Evolutionary conservation across 1,140 invertebrate species (phyloP), one percentile per base, ranked within the genome.

Genomic region (Cydia strobilella): DNA sequence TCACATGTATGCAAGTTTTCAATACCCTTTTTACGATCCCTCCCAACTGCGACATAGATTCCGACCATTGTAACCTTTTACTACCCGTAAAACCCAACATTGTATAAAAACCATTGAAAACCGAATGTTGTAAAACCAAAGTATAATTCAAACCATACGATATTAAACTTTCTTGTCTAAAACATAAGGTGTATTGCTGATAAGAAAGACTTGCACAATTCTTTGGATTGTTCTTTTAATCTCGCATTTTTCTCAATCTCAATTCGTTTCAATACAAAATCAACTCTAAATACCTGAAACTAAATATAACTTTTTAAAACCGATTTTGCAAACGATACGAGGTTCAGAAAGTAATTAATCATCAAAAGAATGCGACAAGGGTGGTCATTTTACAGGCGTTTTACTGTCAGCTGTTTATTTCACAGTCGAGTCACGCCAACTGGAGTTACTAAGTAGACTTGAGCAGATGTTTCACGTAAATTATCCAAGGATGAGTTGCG

Each of bases 1-100:
- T 23, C 54, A 59, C 18, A 59, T 59, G 35, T 39, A 39, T 39
- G 54, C 54, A 59, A 59, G 54, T 59, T 59, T 59, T 59, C 54
- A 59, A 23, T 59, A 4, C 54, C 7, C 9, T 12, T 59, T 59
- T 59, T 59, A 59, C 20, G 54, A 59, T 59, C 54, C 12, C 54
- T 23, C 20, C 51, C 51, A 9, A 59, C 51, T 59, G 51, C 23
- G 51, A 59, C 51, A 59, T 59, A 10, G 2, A 59, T 59, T 18
- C 51, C 7, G 54, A 23, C 54, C 54, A 59, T 59, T 59, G 23
- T 59, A 59, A 59, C 18, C 18, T 59, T 59, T 59, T 59, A 59
- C 20, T 59, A 54, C n/a, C 51, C 54, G 54, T 59, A 59, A 59
- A 59, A 54, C 10, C 20, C 54, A 23, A 59, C 54, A 59, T 59